A percentile compares a stretch with the other conserved stretches of the same genome.
Conservation (phyloP, 1,140 invertebrate species). For the Drosophila kohkoa region DNA sequence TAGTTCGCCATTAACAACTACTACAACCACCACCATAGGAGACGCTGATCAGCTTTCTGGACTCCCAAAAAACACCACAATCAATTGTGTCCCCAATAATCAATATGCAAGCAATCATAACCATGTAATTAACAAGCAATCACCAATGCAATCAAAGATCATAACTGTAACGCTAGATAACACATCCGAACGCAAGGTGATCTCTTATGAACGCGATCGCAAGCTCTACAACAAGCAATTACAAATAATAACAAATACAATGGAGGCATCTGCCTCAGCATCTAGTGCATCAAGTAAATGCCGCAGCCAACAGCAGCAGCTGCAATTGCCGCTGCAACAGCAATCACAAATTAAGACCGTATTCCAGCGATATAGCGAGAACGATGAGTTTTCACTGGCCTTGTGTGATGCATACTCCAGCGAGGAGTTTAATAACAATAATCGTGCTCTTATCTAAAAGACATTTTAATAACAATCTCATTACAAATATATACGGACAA, state of each 20-base stretch:
- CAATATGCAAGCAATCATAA: conserved; percentile 32
- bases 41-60: background rate
- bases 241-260: conserved; percentile 76
- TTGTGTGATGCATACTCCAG: conserved; percentile 41
- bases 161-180: conserved; percentile 42
- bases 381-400: conserved; percentile 54
- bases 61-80: conserved; percentile 14
- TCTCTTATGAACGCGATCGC: conserved; percentile 56
- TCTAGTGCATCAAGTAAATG: conserved; percentile 22
- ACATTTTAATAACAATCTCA: conserved; percentile 3
- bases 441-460: conserved; percentile 49
- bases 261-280: conserved; percentile 53
- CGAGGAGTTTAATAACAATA: conserved; percentile 63
- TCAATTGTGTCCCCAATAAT: conserved; percentile 31
- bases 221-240: conserved; percentile 80
- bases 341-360: conserved; percentile 43
- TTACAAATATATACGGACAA: conserved; percentile 26
- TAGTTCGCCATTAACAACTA: conserved; percentile 57
- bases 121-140: conserved; percentile 55
- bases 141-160: conserved; percentile 30
- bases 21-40: conserved; percentile 4
- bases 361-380: conserved; percentile 69
- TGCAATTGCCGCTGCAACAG: conserved; percentile 1
- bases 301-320: conserved; percentile 10
- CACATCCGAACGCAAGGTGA: conserved; percentile 46